These are phyloP conservation scores for Pogonocherus hispidulus DNA, from an alignment of 2,888 invertebrate species.

Conservation along the genomic window DNA sequence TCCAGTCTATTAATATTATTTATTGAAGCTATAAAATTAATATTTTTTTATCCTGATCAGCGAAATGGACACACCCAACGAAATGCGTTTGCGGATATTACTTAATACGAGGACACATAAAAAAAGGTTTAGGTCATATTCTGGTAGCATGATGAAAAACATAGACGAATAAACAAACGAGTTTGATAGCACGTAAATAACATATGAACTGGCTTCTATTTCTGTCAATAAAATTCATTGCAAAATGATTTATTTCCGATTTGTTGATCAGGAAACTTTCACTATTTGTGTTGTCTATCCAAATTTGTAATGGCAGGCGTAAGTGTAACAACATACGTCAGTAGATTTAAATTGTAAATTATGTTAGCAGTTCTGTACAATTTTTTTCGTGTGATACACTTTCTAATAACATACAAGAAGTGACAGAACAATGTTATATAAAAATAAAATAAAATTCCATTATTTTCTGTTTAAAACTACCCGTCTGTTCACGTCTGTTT, in stretches of 20 bases:
- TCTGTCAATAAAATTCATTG: not conserved
- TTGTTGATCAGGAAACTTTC: slow-evolving; percentile 11
- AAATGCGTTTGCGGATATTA: not conserved
- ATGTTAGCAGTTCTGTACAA: not conserved
- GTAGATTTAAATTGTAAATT: no score
- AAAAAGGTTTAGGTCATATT: not conserved
- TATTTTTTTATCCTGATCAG: not conserved
- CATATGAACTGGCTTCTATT: no score
- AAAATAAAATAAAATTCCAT: no score
- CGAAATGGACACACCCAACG: slow-evolving; percentile 1
- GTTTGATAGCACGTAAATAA: no score
- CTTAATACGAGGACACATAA: not conserved
- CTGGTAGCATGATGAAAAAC: no score
- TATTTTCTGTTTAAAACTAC: no score
- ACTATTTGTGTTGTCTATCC: not conserved
- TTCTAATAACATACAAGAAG: slow-evolving; percentile 14
- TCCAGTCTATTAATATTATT: not conserved
- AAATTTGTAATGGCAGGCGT: slow-evolving; percentile 17
- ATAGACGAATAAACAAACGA: no score
- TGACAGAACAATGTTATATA: no score
- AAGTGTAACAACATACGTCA: not conserved
- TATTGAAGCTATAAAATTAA: not conserved
- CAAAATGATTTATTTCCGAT: slow-evolving; percentile 8
- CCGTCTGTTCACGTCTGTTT: no score
- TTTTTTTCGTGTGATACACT: not conserved